A percentile compares a stretch with the other conserved stretches of the same genome.
Evolutionary conservation across 1,140 invertebrate genomes (phyloP).

Genomic region (Asobara japonica): DNA sequence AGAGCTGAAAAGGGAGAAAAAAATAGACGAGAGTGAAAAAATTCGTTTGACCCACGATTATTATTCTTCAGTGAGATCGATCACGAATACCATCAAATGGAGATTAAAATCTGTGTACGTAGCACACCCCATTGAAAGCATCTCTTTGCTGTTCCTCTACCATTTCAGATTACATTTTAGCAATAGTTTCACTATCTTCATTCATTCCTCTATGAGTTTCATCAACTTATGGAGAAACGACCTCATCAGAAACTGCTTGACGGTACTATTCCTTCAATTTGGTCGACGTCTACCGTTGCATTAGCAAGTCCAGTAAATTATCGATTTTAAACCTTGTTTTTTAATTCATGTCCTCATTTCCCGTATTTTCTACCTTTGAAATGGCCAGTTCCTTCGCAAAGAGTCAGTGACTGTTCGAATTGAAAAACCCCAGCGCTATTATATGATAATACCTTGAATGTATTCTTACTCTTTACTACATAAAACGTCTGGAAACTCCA

Average conservation of each 20-base stretch:
- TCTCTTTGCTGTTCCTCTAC: not conserved
- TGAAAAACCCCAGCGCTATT: too few relatives aligned
- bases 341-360: not conserved
- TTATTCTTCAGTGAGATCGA: constrained; percentile 5
- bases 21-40: not conserved
- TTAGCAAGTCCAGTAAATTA: too few relatives aligned
- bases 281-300: too few relatives aligned
- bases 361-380: too few relatives aligned
- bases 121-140: not conserved
- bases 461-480: too few relatives aligned
- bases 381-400: too few relatives aligned
- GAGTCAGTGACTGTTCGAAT: too few relatives aligned
- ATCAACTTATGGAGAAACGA: not conserved
- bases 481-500: not conserved
- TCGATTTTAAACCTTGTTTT: too few relatives aligned
- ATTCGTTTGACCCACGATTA: constrained; percentile 16
- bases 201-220: not conserved
- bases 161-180: not conserved
- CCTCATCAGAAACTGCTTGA: not conserved
- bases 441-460: too few relatives aligned
- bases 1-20: not conserved
- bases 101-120: constrained; percentile 14
- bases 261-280: too few relatives aligned
- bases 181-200: not conserved
- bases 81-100: not conserved